Evolutionary conservation across 2,797 vertebrate genomes (phyloP).

Genomic region (Poeciliopsis infans): DNA sequence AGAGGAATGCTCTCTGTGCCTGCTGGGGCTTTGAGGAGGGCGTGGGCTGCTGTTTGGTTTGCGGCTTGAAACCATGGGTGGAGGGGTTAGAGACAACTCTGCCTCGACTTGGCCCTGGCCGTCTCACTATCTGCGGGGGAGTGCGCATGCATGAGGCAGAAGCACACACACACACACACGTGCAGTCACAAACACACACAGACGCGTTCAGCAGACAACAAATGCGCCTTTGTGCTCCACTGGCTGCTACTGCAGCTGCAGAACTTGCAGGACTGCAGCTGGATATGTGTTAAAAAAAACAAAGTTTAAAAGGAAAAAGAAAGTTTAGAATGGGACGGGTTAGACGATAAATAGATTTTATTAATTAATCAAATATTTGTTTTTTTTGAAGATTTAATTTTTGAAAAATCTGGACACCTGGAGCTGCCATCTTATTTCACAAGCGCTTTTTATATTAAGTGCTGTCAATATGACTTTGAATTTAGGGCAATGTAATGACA

Average conservation of each 20-base stretch:
- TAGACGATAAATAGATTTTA: no score
- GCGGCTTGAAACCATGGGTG: slow-evolving; percentile 81
- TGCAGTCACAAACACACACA: slow-evolving; percentile 19
- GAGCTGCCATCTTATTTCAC: no score
- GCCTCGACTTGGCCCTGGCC: slow-evolving; percentile 66
- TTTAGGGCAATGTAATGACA: no score
- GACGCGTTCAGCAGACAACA: slow-evolving; percentile 78
- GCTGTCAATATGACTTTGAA: no score
- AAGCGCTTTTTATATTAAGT: no score
- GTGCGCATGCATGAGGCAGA: slow-evolving; percentile 50
- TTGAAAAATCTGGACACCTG: no score
- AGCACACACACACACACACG: slow-evolving; percentile 39
- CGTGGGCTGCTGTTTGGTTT: slow-evolving; percentile 87
- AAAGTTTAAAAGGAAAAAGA: slow-evolving; percentile 29
- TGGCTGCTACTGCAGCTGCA: slow-evolving; percentile 42
- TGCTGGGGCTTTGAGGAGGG: slow-evolving; percentile 75
- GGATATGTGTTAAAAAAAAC: slow-evolving; percentile 37
- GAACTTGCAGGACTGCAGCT: slow-evolving; percentile 56
- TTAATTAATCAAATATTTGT: no score
- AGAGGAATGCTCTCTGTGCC: slow-evolving; percentile 83
- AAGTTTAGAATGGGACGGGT: slow-evolving; percentile 7
- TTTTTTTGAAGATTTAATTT: neutral
- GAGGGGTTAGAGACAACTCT: slow-evolving; percentile 77
- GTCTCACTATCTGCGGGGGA: slow-evolving; percentile 79
- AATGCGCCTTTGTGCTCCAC: slow-evolving; percentile 78